These are phyloP conservation scores for Bucco capensis DNA, from an alignment of 2,113 vertebrate species.

Conservation along the genomic window DNA sequence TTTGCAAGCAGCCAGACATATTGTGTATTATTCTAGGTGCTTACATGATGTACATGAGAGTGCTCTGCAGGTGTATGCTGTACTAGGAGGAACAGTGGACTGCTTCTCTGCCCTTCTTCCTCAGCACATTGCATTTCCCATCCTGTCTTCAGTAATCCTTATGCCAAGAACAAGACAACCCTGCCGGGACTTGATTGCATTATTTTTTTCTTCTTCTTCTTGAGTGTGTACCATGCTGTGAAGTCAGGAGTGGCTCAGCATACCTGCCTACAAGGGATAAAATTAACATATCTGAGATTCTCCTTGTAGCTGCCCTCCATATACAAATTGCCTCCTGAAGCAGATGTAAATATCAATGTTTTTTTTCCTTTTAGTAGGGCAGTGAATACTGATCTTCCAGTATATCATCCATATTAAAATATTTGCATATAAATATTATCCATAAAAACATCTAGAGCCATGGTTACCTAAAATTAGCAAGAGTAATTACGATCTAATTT, in stretches of 20 bases:
- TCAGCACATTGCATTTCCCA: background rate
- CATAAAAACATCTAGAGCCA: background rate
- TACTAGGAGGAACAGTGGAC: background rate
- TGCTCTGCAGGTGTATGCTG: background rate
- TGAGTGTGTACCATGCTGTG: background rate
- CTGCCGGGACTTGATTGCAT: constrained; percentile 14
- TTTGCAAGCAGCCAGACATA: background rate
- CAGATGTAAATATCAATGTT: background rate
- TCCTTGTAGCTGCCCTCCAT: background rate
- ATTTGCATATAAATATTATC: constrained; percentile 19
- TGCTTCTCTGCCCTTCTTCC: background rate
- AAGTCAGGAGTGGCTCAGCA: background rate
- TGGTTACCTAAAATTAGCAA: background rate
- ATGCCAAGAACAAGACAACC: background rate
- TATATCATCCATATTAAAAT: background rate
- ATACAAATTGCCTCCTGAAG: background rate
- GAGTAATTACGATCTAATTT: background rate
- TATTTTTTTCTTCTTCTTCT: constrained; percentile 19
- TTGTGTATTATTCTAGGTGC: background rate
- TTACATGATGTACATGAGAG: rapidly evolving
- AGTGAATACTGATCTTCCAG: background rate
- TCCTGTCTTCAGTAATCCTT: background rate
- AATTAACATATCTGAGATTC: constrained; percentile 18
- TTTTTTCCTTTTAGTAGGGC: background rate
- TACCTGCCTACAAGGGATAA: constrained; percentile 23